Evolutionary conservation across 2,113 vertebrate genomes (phyloP).

Genomic region (Xyrauchen texanus): DNA sequence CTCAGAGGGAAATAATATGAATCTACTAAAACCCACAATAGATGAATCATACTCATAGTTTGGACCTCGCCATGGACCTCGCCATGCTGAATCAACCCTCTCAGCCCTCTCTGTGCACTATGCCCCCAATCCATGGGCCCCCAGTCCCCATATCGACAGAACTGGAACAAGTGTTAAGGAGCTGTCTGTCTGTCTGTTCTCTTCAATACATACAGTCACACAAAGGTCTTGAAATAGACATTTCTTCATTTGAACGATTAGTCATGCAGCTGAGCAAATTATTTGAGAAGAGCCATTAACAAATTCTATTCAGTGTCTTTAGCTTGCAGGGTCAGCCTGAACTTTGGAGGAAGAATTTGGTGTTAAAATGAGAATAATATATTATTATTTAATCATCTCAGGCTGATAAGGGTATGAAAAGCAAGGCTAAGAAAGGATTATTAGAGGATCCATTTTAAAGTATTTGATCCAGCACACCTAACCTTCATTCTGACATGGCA

Average conservation of each 20-base stretch:
- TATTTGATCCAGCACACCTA: neutral
- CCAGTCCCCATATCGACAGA: no score
- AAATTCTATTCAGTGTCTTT: neutral
- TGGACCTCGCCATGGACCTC: no score
- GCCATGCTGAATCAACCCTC: no score
- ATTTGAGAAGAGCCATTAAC: neutral
- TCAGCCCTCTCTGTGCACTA: no score
- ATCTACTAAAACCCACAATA: neutral
- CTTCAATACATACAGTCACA: neutral
- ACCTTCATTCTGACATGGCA: neutral
- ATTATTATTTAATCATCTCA: neutral
- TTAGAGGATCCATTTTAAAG: neutral
- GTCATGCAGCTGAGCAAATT: neutral
- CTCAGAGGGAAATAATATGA: conserved; percentile 17
- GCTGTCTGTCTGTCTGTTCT: no score
- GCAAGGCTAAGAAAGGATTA: neutral
- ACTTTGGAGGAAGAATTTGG: neutral
- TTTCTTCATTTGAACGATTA: neutral
- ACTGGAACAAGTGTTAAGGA: no score
- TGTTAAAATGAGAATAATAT: conserved; percentile 4
- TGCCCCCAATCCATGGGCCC: no score
- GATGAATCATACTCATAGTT: conserved; percentile 12
- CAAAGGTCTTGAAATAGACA: neutral
- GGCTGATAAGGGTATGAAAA: neutral
- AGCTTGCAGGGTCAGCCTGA: neutral